A percentile compares a stretch with the other conserved stretches of the same genome.
Conservation (phyloP, 1,140 invertebrate genomes). For the Coboldia fuscipes region DNA sequence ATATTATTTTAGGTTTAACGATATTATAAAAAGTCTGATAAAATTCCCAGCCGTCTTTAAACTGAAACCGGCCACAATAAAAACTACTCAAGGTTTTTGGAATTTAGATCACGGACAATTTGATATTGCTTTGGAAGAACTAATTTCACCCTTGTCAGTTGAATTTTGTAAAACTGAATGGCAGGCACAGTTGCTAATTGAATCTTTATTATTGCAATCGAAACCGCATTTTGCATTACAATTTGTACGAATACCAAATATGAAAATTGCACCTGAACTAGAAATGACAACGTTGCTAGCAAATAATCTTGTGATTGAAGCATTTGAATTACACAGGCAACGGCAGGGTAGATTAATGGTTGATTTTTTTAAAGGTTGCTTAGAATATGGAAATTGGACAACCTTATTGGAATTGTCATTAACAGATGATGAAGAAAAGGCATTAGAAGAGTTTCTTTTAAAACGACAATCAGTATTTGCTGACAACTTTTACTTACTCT, state of each 20-base stretch:
- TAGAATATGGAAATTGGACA: conserved; percentile 7
- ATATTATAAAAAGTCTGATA: conserved; percentile 37
- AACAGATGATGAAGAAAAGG: conserved; percentile 10
- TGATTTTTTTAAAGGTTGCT: conserved; percentile 12
- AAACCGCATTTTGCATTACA: conserved; percentile 8
- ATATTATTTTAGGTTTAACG: conserved; percentile 19
- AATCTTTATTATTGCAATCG: conserved; percentile 8
- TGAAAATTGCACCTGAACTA: conserved; percentile 5
- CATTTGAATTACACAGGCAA: conserved; percentile 13
- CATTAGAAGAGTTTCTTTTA: conserved; percentile 10
- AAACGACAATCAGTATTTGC: conserved; percentile 5
- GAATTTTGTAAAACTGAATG: conserved; percentile 23
- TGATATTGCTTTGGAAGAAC: conserved; percentile 27
- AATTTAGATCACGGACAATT: conserved; percentile 61
- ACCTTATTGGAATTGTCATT: conserved; percentile 11
- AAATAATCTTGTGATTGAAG: conserved; percentile 12
- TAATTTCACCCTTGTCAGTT: conserved; percentile 20
- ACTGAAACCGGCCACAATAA: conserved; percentile 41
- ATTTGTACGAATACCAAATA: conserved; percentile 7
- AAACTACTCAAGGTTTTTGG: conserved; percentile 67
- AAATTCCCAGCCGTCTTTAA: conserved; percentile 57
- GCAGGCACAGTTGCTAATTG: conserved; percentile 19
- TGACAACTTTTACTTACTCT: conserved; percentile 13
- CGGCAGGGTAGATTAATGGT: conserved; percentile 10
- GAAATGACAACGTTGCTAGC: conserved; percentile 11